Evolutionary conservation across 2,888 invertebrate genomes (phyloP), one percentile per base, ranked within the genome.

Genomic region (Drosophila emarginata): DNA sequence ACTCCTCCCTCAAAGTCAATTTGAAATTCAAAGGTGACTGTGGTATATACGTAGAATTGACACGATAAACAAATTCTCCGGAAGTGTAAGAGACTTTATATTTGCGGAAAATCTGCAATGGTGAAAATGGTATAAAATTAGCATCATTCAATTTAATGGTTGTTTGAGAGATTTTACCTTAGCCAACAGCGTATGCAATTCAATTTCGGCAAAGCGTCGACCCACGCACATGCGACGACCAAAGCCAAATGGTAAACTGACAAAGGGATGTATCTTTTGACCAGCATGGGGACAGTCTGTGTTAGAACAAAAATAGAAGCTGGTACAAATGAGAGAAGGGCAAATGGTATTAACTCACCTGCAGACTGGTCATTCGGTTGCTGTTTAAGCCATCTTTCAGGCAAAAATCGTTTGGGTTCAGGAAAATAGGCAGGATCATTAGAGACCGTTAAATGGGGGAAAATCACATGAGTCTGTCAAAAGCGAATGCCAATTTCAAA

Each of bases 191-290:
- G 95, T 94, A 84, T 95, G 95, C 79, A 96, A 91, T 91, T 96
- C 96, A 58, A 95, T 95, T 92, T 96, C 96, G 15, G 96, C 96
- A 91, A 96, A 96, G 86, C 96, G 93, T 80, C 95, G 94, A 57
- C 96, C 96, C 81, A 96, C 93, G 91, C 96, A 96, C 93, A 95
- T 95, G 75, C 96, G 93, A 64, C 95, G 93, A 1, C 96, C 96
- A 89, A 94, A 95, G 6, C 96, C 96, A 91, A 96, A 96, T 11
- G 96, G 96, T 71, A 96, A 92, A 60, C 95, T 94, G 0, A 95
- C 95, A 89, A 95, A 96, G 28, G 95, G 95, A 91, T 96, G 95
- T 66, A 95, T 94, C 93, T 94, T 93, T 87, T 94, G 92, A 64
- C 86, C 88, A 62, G 90, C 87, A 87, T 91, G 89, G 63, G 91